Base-by-base conservation (phyloP, 2,888 invertebrate species). In the Thalpophila matura region DNA sequence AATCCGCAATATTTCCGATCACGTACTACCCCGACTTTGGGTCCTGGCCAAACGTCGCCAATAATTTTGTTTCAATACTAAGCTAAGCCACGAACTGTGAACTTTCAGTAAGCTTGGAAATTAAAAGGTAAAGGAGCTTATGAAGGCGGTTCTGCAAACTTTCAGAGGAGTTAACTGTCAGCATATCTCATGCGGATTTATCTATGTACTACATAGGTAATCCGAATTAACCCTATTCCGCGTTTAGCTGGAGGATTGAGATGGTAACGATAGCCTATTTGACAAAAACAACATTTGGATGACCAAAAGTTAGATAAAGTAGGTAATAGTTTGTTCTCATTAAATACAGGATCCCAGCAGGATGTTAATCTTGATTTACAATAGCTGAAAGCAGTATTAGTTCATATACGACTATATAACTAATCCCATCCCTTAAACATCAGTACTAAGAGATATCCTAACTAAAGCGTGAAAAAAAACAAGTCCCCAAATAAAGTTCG, bases 1-100 rank as follows among this genome's bases (percentile, higher is more conserved):
- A 91, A 91, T 91, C 87, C 81, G 74, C 74, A 87, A 84, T 85
- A 88, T 90, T 91, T 90, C 89, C 85, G 88, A 88, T 89, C 92
- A 93, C 92, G 91, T 90, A 74, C 72, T 70, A 60, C 37, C 63
- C 69, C 50, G 82, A 86, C 86, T 85, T 88, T 90, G 91, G 91
- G 89, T 74, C 78, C 78, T 80, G 80, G 88, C 90, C 90, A 91
- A 89, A 82, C 81, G 74, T 81, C 73, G 69, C 76, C 84, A 24
- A 49, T 88, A 89, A 90, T 83, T 88, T 85, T 81, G 77, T 82
- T 88, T 71, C 78, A 65, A 71, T 75, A 31, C 65, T 57, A 50
- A 55, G 29, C 50, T 46, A 27, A 38, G 20, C 33, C 46, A 27
- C 27, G 20, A 59, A 51, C 45, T 59, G 14, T 29, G 1, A 58